Percentiles rank a stretch among this genome's conserved stretches.
These are phyloP conservation scores for Danio jaintianensis DNA, from an alignment of 2,797 vertebrate species.

Conservation along the genomic window DNA sequence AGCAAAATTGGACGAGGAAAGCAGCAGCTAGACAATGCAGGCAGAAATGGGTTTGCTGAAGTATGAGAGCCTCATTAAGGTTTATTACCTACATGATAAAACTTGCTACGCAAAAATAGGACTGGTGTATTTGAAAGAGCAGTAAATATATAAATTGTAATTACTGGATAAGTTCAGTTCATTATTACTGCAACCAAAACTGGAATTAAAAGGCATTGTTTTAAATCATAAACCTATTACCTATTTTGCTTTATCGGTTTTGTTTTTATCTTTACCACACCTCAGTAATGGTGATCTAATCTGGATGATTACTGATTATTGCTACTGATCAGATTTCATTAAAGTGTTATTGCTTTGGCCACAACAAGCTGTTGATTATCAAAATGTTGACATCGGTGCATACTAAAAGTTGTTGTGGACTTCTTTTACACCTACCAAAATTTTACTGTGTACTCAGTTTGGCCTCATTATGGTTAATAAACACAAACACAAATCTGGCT, in stretches of 20 bases:
- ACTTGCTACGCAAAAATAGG: background rate
- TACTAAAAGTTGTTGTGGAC: background rate
- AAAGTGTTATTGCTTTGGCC: background rate
- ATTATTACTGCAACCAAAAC: background rate
- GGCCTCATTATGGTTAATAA: conserved; percentile 19
- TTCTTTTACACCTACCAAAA: background rate
- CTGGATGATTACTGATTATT: too few relatives aligned
- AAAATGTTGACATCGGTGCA: background rate
- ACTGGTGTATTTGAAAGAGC: background rate
- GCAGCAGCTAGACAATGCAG: background rate
- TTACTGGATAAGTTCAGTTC: background rate
- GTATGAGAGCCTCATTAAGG: background rate
- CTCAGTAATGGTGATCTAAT: background rate
- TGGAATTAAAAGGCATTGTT: background rate
- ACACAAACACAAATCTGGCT: background rate
- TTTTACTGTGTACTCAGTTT: background rate
- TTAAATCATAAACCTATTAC: background rate
- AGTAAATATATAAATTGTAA: background rate
- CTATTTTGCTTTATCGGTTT: background rate
- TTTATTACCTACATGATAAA: background rate
- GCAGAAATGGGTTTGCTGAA: background rate
- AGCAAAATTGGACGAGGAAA: background rate
- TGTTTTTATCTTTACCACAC: background rate
- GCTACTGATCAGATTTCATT: background rate
- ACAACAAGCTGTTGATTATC: background rate